Evolutionary conservation across 1,140 invertebrate genomes (phyloP).

Genomic region (Conus ventricosus): DNA sequence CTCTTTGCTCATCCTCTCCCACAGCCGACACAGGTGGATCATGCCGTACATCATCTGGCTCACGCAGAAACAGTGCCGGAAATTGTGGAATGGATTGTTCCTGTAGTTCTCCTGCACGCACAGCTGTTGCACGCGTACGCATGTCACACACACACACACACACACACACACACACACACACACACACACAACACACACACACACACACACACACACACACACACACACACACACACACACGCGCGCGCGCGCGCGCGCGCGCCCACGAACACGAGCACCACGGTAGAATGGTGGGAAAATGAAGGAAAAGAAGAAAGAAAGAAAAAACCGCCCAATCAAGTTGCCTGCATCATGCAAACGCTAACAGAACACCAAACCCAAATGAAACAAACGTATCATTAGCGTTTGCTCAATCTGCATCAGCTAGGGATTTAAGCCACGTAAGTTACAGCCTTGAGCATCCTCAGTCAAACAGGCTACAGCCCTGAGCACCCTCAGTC

Average conservation of each 20-base stretch:
- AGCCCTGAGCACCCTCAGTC: too few relatives aligned
- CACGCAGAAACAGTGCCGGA: constrained; percentile 92
- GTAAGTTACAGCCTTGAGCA: constrained; percentile 30
- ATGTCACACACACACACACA: not conserved
- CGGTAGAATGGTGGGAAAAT: too few relatives aligned
- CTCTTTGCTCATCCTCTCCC: constrained; percentile 82
- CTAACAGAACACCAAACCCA: too few relatives aligned
- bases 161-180: constrained; percentile 12
- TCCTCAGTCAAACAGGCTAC: too few relatives aligned
- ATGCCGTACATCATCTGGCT: constrained; percentile 88
- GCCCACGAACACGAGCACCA: too few relatives aligned
- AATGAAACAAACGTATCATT: not conserved
- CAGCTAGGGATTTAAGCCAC: constrained; percentile 32
- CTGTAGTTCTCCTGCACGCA: constrained; percentile 91
- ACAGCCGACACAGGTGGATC: constrained; percentile 78
- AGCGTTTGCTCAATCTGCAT: not conserved
- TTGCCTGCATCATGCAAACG: too few relatives aligned
- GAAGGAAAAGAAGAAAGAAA: too few relatives aligned
- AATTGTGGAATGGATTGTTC: constrained; percentile 93
- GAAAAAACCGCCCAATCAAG: not conserved
- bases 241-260: too few relatives aligned
- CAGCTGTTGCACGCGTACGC: constrained; percentile 56
- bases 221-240: not conserved
- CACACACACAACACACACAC: not conserved
- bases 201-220: not conserved